Percentiles rank a stretch among this genome's conserved stretches.
phyloP scores from a whole-genome alignment of 1,140 invertebrate genomes.

The Glossosoma conforme region DNA sequence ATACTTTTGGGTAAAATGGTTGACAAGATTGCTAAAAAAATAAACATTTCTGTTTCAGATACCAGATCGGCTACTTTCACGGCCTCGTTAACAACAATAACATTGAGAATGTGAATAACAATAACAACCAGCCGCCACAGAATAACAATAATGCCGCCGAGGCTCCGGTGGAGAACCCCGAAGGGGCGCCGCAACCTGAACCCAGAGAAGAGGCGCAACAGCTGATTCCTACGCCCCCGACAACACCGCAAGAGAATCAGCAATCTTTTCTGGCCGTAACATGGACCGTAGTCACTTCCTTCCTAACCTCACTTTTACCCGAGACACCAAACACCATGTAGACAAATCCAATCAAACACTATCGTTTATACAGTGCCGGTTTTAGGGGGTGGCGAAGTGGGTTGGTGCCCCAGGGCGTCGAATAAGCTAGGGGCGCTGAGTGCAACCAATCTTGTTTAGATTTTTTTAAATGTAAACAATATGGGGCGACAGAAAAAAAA shows the following conservation, averaged over 20 bases:
- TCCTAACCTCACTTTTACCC: slow-evolving; percentile 73
- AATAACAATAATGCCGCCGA: slow-evolving; percentile 34
- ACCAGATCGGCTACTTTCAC: slow-evolving; percentile 65
- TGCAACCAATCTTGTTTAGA: too few relatives aligned
- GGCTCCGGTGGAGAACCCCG: slow-evolving; percentile 25
- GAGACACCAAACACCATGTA: slow-evolving; percentile 50
- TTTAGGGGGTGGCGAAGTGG: too few relatives aligned
- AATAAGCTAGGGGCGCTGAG: too few relatives aligned
- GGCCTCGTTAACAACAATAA: slow-evolving; percentile 44
- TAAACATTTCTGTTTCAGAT: slow-evolving; percentile 46
- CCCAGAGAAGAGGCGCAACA: slow-evolving; percentile 30
- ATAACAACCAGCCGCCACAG: slow-evolving; percentile 42
- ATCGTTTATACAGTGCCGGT: too few relatives aligned
- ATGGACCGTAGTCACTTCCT: slow-evolving; percentile 70
- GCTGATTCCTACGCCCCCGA: slow-evolving; percentile 16
- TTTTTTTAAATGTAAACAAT: too few relatives aligned
- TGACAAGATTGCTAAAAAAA: too few relatives aligned
- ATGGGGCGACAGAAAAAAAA: too few relatives aligned
- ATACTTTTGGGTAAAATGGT: too few relatives aligned
- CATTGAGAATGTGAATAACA: slow-evolving; percentile 48
- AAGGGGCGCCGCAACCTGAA: slow-evolving; percentile 26
- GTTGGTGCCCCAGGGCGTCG: too few relatives aligned
- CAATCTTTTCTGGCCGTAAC: slow-evolving; percentile 61
- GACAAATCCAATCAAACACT: too few relatives aligned
- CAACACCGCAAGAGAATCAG: slow-evolving; percentile 46